Evolutionary conservation across 1,140 invertebrate species (phyloP).

Genomic region (Leptopilina clavipes): DNA sequence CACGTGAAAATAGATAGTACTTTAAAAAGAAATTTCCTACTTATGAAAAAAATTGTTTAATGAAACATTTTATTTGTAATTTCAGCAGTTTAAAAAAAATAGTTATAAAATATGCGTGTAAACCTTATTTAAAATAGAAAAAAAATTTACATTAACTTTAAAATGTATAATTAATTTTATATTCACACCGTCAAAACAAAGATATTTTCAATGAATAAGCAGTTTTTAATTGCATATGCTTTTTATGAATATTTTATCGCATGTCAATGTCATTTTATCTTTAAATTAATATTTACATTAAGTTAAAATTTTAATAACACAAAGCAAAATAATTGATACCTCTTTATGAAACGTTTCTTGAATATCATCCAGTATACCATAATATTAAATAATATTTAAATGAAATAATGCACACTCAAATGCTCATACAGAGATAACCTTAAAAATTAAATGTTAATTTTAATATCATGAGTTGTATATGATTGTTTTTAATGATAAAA

Average conservation of each 20-base stretch:
- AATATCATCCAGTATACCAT: slow-evolving; percentile 61
- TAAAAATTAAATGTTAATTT: slow-evolving; percentile 6
- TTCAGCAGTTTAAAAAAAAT: too few relatives aligned
- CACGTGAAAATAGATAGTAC: neutral
- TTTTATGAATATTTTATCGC: too few relatives aligned
- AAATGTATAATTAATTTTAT: neutral
- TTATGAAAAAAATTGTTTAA: neutral
- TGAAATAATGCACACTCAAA: slow-evolving; percentile 13
- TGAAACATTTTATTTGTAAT: too few relatives aligned
- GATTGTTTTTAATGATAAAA: too few relatives aligned
- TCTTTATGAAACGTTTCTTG: slow-evolving; percentile 63
- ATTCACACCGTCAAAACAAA: neutral
- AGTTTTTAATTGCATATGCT: neutral
- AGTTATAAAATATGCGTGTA: too few relatives aligned
- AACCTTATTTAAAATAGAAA: neutral
- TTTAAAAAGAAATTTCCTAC: neutral
- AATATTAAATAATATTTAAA: slow-evolving; percentile 38
- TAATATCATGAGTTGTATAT: too few relatives aligned
- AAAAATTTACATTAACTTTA: neutral
- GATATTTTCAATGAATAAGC: neutral
- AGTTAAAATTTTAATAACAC: slow-evolving; percentile 13
- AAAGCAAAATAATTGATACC: slow-evolving; percentile 55
- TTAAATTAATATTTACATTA: neutral
- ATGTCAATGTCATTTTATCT: neutral
- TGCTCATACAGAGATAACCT: neutral